Evolutionary conservation across 2,888 invertebrate genomes (phyloP).

Genomic region (Osedax frankpressi): DNA sequence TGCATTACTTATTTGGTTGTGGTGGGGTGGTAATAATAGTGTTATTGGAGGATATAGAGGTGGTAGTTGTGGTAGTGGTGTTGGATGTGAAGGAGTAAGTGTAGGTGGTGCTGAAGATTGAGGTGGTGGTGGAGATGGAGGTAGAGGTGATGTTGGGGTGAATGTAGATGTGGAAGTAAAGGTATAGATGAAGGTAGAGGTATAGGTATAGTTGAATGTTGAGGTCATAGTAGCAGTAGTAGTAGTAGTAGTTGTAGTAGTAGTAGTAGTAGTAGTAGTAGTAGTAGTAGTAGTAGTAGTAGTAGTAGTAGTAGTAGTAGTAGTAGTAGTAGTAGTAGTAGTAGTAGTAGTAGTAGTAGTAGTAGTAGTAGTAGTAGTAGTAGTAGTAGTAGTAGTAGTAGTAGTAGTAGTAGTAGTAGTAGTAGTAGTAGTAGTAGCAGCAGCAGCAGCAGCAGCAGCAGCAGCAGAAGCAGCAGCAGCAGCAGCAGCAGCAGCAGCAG

Average conservation of each 20-base stretch:
- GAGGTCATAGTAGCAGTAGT: not conserved
- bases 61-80: too few species aligned
- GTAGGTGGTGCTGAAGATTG: too few species aligned
- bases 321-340: constrained; percentile 4
- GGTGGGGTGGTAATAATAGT: too few species aligned
- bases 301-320: not conserved
- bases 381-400: not conserved
- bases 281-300: not conserved
- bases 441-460: not conserved
- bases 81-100: too few species aligned
- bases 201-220: too few species aligned
- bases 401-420: not conserved
- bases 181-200: too few species aligned
- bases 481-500: not conserved
- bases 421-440: not conserved
- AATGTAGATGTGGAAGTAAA: too few species aligned
- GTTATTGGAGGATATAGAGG: too few species aligned
- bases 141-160: too few species aligned
- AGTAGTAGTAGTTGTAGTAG: not conserved
- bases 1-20: too few species aligned
- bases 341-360: not conserved
- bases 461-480: not conserved
- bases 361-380: not conserved
- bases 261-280: not conserved
- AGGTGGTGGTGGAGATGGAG: too few species aligned